Conservation (phyloP, 2,113 vertebrate species). For the Lichenostomus cassidix region DNA sequence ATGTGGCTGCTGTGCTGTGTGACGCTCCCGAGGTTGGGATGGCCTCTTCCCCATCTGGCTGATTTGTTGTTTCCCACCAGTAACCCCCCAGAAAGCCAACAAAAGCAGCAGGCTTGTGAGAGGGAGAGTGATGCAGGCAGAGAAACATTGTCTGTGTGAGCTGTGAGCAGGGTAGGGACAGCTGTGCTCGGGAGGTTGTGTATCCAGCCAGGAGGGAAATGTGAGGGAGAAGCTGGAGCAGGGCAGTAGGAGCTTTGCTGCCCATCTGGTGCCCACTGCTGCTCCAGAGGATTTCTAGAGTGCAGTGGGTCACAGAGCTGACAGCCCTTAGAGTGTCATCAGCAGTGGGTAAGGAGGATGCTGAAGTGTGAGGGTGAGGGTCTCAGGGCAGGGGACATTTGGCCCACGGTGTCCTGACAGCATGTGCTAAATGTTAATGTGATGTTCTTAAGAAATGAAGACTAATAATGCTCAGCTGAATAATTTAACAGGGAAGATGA, state of each 20-base stretch:
- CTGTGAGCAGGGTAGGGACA: not conserved
- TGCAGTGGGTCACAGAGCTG: not conserved
- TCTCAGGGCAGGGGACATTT: not conserved
- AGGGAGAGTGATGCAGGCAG: not conserved
- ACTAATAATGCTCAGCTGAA: not conserved
- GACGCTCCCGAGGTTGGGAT: rapidly evolving
- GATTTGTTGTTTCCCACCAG: not conserved
- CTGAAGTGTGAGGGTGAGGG: not conserved
- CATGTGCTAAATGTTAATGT: not conserved
- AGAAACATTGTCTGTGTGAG: not conserved
- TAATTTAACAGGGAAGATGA: conserved; percentile 2
- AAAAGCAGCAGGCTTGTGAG: not conserved
- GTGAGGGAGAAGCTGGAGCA: not conserved
- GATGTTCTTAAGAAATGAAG: not conserved
- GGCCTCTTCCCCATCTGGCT: rapidly evolving
- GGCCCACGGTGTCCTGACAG: not conserved
- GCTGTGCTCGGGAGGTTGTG: not conserved
- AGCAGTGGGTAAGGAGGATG: not conserved
- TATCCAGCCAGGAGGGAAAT: not conserved
- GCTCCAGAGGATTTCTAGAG: not conserved
- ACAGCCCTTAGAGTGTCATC: not conserved
- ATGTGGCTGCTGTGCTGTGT: not conserved
- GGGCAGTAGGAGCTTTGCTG: not conserved
- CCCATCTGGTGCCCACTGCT: not conserved
- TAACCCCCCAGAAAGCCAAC: not conserved